Conservation (phyloP, 2,888 invertebrate genomes). For the Phyto melanocephala region DNA sequence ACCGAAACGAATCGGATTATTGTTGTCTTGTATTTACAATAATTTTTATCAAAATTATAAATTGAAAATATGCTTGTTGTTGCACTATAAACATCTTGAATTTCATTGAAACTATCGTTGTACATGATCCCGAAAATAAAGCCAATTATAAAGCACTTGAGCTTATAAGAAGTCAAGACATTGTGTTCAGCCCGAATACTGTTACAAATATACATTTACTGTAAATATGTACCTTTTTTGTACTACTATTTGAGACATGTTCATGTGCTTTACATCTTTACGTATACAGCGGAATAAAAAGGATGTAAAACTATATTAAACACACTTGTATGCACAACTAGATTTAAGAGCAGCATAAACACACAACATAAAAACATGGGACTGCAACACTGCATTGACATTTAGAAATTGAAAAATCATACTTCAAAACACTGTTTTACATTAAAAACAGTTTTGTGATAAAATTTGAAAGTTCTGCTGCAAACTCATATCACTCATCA, state of each 20-base stretch:
- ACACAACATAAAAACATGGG: not conserved
- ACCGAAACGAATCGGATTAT: slow-evolving; percentile 24
- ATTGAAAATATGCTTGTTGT: slow-evolving; percentile 9
- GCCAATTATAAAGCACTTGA: slow-evolving; percentile 46
- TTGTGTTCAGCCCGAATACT: slow-evolving; percentile 17
- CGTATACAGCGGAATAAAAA: slow-evolving; percentile 6
- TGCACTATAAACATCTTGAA: slow-evolving; percentile 9
- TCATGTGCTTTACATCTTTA: not conserved
- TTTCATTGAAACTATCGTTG: slow-evolving; percentile 14
- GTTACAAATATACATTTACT: not conserved
- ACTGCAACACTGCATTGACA: too few relatives aligned
- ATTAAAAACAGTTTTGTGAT: too few relatives aligned
- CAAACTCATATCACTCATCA: too few relatives aligned
- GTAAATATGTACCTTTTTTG: too few relatives aligned
- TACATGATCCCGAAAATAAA: slow-evolving; percentile 12
- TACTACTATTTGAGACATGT: not conserved
- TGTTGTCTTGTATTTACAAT: not conserved
- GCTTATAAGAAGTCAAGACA: slow-evolving; percentile 44
- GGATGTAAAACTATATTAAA: slow-evolving; percentile 1
- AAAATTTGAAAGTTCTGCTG: too few relatives aligned
- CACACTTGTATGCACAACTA: not conserved
- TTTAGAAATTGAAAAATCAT: too few relatives aligned
- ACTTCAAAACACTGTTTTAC: too few relatives aligned
- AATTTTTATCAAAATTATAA: not conserved
- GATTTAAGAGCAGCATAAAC: not conserved